Evolutionary conservation across 2,888 invertebrate species (phyloP).

Genomic region (Girardia tigrina): DNA sequence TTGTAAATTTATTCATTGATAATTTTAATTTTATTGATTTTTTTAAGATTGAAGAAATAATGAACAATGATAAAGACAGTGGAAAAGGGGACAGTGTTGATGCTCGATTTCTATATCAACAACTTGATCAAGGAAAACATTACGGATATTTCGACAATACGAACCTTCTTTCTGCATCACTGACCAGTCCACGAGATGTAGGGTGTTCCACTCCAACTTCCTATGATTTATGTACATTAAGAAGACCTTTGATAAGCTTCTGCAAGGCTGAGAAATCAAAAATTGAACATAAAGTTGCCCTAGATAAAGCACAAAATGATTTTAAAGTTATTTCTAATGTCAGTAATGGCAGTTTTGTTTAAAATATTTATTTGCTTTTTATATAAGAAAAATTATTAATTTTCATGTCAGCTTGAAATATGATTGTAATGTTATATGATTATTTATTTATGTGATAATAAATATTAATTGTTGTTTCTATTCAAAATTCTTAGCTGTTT

Average conservation of each 20-base stretch:
- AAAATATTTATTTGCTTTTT: neutral
- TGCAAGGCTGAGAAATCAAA: slow-evolving; percentile 6
- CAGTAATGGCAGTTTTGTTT: slow-evolving; percentile 3
- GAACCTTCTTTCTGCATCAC: neutral
- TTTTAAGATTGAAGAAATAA: neutral
- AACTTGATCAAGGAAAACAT: slow-evolving; percentile 10
- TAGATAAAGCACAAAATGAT: neutral
- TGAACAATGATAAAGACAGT: slow-evolving; percentile 16
- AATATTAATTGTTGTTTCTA: no score
- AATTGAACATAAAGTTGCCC: neutral
- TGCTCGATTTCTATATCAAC: neutral
- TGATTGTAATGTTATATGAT: no score
- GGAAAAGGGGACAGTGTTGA: neutral
- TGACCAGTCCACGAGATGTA: slow-evolving; percentile 4
- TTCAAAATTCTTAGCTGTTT: no score
- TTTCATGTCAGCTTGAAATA: no score
- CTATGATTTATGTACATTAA: slow-evolving; percentile 18
- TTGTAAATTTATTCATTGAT: no score
- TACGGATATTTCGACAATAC: neutral
- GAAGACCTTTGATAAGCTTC: neutral
- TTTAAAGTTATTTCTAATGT: slow-evolving; percentile 17
- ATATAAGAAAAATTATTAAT: no score
- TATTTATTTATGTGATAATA: no score
- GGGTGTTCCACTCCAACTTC: neutral
- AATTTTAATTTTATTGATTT: neutral